These are phyloP conservation scores for Lepidurus couesii DNA, from an alignment of 1,140 invertebrate species.

Conservation along the genomic window DNA sequence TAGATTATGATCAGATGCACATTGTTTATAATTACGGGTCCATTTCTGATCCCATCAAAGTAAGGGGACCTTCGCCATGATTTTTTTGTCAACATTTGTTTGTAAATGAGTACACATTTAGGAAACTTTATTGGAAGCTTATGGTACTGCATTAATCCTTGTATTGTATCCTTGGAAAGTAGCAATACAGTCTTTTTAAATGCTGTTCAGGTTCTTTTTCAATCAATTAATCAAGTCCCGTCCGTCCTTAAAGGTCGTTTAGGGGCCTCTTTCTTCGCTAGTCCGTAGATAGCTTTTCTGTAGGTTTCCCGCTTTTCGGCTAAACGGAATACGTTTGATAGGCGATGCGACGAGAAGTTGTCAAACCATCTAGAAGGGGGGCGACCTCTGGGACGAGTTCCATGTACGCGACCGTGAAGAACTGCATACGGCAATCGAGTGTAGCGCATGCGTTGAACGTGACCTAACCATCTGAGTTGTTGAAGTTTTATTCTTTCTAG, in stretches of 20 bases:
- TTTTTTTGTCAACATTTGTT: not conserved
- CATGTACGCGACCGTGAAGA: too few species aligned
- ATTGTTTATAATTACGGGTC: conserved; percentile 19
- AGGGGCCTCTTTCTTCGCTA: not conserved
- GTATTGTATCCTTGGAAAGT: not conserved
- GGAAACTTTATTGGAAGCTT: too few species aligned
- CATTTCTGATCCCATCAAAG: conserved; percentile 16
- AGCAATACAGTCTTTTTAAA: not conserved
- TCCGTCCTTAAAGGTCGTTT: not conserved
- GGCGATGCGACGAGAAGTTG: too few species aligned
- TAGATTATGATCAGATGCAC: conserved; percentile 6
- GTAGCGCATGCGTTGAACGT: too few species aligned
- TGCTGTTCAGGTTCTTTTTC: too few species aligned
- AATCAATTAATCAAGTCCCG: not conserved
- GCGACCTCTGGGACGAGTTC: too few species aligned
- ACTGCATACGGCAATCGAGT: too few species aligned
- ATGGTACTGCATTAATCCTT: not conserved
- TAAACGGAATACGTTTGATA: too few species aligned
- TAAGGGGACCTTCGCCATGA: not conserved
- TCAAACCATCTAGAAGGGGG: too few species aligned
- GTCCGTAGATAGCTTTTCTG: not conserved
- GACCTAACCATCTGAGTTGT: too few species aligned
- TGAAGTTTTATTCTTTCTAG: too few species aligned
- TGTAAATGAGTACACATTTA: not conserved
- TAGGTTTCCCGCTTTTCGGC: not conserved